phyloP scores from a whole-genome alignment of 23 tunicate genomes.

The Styela plicata region DNA sequence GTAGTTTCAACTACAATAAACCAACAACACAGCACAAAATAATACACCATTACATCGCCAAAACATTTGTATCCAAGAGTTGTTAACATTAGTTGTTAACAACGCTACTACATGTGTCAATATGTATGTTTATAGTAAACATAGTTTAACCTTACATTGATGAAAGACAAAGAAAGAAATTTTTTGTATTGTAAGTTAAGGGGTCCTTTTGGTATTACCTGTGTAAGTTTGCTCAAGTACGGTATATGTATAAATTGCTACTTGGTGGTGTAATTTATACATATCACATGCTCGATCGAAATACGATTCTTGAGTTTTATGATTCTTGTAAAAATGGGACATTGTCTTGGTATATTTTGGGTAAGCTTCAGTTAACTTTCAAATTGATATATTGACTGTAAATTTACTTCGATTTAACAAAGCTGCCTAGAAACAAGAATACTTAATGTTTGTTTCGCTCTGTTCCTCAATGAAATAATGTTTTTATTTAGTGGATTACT shows the following conservation, averaged over 20 bases:
- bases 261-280: too few relatives aligned
- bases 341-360: neutral
- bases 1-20: too few relatives aligned
- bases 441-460: neutral
- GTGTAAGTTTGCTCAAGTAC: too few relatives aligned
- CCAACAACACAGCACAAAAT: too few relatives aligned
- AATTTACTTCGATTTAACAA: neutral
- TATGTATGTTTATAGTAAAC: conserved; percentile 17
- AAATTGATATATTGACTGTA: neutral
- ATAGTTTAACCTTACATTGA: neutral
- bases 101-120: conserved; percentile 3
- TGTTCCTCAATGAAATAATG: conserved; percentile 1
- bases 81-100: conserved; percentile 20
- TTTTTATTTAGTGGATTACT: neutral
- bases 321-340: too few relatives aligned
- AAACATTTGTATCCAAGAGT: neutral
- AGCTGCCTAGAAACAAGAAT: conserved; percentile 7
- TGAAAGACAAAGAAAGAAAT: neutral
- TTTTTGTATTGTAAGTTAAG: neutral
- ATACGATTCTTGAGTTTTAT: too few relatives aligned
- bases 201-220: too few relatives aligned
- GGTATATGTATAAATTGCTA: too few relatives aligned
- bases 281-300: too few relatives aligned
- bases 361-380: conserved; percentile 11
- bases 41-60: too few relatives aligned